A percentile compares a stretch with the other conserved stretches of the same genome.
Evolutionary conservation across 2,113 vertebrate species (phyloP).

Genomic region (Macquaria australasica): DNA sequence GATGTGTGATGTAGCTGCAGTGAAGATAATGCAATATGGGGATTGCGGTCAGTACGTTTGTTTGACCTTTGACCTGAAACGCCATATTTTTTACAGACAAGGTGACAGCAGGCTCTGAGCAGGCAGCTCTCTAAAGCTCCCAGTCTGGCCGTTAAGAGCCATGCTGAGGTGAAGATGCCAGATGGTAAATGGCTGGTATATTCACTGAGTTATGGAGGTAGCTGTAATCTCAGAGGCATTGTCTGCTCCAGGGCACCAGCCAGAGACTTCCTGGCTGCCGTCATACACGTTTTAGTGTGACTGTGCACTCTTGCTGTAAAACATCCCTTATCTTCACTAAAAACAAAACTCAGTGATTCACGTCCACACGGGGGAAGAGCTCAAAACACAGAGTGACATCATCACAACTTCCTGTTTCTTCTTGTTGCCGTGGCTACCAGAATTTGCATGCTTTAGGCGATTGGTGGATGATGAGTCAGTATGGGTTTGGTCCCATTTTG

Average conservation of each 20-base stretch:
- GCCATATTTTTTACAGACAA: constrained; percentile 41
- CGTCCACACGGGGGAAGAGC: constrained; percentile 61
- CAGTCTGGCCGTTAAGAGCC: constrained; percentile 63
- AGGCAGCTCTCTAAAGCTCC: constrained; percentile 50
- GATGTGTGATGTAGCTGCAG: constrained; percentile 15
- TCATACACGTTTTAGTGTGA: constrained; percentile 56
- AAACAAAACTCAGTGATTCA: constrained; percentile 71
- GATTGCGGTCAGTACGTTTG: constrained; percentile 38
- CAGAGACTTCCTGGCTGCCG: constrained; percentile 71
- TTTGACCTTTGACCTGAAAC: constrained; percentile 51
- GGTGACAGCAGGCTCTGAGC: constrained; percentile 54
- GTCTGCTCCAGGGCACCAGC: constrained; percentile 64
- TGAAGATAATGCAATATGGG: constrained; percentile 11
- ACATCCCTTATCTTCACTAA: constrained; percentile 63
- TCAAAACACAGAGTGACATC: constrained; percentile 76
- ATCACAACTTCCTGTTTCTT: constrained; percentile 81
- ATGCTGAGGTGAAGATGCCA: constrained; percentile 51
- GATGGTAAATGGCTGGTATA: constrained; percentile 62
- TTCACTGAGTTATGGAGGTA: constrained; percentile 65
- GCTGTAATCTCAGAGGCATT: constrained; percentile 62
- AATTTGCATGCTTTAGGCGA: constrained; percentile 63
- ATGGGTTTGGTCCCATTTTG: constrained; percentile 66
- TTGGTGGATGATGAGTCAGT: constrained; percentile 81
- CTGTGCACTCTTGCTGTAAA: constrained; percentile 49
- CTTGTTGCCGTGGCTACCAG: constrained; percentile 47